These are phyloP conservation scores for Passer montanus DNA, from an alignment of 2,113 vertebrate species.

Conservation along the genomic window DNA sequence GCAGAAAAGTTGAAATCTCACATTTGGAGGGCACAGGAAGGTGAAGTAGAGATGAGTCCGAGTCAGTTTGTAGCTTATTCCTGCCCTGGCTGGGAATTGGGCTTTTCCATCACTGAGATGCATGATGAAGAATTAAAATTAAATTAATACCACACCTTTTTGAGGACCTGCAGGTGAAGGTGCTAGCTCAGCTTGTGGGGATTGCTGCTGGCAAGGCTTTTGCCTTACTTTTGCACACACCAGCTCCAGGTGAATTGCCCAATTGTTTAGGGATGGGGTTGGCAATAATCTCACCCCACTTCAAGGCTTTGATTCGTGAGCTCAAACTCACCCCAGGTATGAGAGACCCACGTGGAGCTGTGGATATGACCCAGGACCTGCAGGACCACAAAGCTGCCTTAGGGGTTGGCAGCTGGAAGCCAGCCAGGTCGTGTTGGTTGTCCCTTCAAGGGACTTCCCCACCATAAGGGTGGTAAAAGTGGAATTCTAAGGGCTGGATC, in stretches of 20 bases:
- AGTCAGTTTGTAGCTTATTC: background rate
- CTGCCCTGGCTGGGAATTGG: background rate
- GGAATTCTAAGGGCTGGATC: background rate
- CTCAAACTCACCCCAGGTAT: background rate
- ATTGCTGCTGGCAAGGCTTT: background rate
- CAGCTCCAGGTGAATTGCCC: background rate
- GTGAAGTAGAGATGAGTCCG: background rate
- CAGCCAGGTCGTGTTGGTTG: background rate
- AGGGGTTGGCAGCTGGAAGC: background rate
- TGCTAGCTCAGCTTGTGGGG: background rate
- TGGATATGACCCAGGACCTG: background rate
- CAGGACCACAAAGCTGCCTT: background rate
- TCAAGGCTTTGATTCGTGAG: background rate
- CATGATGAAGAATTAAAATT: background rate
- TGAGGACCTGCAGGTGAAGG: background rate
- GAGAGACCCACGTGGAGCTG: background rate
- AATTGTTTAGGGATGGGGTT: background rate
- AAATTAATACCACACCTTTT: background rate
- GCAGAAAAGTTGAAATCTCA: background rate
- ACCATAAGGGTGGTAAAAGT: rapidly evolving
- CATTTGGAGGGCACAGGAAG: background rate
- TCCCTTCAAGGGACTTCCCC: background rate
- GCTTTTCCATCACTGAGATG: background rate
- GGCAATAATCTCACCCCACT: background rate
- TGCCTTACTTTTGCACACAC: background rate